A percentile compares a stretch with the other conserved stretches of the same genome.
These are phyloP conservation scores for Trematocara caparti DNA, from an alignment of 2,797 vertebrate species.

Conservation along the genomic window DNA sequence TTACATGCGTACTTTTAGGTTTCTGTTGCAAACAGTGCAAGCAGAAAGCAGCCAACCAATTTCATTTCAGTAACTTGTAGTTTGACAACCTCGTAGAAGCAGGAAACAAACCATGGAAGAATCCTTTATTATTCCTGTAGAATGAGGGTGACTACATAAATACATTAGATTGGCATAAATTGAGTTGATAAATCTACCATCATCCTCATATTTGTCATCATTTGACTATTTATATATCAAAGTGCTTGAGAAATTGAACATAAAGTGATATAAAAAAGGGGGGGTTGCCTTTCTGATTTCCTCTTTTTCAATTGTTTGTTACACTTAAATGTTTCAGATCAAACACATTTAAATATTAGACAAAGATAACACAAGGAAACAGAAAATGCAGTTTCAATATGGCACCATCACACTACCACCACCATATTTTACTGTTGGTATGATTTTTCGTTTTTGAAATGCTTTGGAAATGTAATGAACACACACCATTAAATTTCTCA, in stretches of 20 bases:
- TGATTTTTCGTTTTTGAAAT: not conserved
- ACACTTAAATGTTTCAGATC: not conserved
- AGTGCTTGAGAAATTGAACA: not conserved
- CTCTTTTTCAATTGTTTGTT: not conserved
- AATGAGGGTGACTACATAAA: not conserved
- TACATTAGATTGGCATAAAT: not conserved
- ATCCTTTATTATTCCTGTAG: not conserved
- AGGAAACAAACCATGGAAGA: not conserved
- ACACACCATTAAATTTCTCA: not conserved
- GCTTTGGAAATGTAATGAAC: not conserved
- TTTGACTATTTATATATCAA: not conserved
- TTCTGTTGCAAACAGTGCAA: not conserved
- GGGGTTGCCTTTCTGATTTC: not conserved
- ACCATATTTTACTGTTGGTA: not conserved
- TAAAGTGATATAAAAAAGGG: not conserved
- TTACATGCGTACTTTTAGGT: not conserved
- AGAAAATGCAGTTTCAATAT: not conserved
- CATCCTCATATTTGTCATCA: not conserved
- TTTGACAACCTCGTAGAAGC: not conserved
- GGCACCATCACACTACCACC: not conserved
- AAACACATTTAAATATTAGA: not conserved
- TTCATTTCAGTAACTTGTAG: not conserved
- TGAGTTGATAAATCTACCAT: not conserved
- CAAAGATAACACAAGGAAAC: not conserved
- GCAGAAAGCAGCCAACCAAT: not conserved